A percentile compares a stretch with the other conserved stretches of the same genome.
These are phyloP conservation scores for Dendroctonus ponderosae DNA, from an alignment of 1,140 invertebrate genomes.

Conservation along the genomic window DNA sequence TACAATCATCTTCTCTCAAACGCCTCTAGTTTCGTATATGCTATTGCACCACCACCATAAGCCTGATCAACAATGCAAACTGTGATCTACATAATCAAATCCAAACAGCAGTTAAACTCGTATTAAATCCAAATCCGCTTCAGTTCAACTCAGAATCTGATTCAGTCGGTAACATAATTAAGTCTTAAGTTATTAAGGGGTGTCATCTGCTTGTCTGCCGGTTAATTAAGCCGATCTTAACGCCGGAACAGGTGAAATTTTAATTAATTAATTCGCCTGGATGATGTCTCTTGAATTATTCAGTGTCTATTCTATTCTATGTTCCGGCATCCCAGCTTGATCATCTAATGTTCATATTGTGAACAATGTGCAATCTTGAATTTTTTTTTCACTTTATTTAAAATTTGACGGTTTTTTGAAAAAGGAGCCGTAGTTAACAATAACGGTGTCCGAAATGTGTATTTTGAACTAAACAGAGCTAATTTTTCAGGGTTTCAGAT, in stretches of 20 bases:
- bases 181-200: conserved; percentile 30
- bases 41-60: background rate
- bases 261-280: conserved; percentile 24
- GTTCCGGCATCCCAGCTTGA: no score
- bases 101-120: conserved; percentile 9
- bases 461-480: no score
- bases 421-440: no score
- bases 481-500: no score
- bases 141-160: background rate
- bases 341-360: no score
- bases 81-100: conserved; percentile 2
- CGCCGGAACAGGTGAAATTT: conserved; percentile 26
- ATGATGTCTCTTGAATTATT: conserved; percentile 28
- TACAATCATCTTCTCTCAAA: conserved; percentile 18
- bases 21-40: background rate
- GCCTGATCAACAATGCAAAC: conserved; percentile 2
- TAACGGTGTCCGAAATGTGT: no score
- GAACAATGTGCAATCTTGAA: no score
- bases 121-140: conserved; percentile 19
- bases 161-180: conserved; percentile 17
- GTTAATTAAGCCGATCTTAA: conserved; percentile 29
- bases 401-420: no score
- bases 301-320: conserved; percentile 5
- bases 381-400: no score
- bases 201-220: conserved; percentile 28